phyloP scores from a whole-genome alignment of 2,797 vertebrate species.

The Cyclopterus lumpus region DNA sequence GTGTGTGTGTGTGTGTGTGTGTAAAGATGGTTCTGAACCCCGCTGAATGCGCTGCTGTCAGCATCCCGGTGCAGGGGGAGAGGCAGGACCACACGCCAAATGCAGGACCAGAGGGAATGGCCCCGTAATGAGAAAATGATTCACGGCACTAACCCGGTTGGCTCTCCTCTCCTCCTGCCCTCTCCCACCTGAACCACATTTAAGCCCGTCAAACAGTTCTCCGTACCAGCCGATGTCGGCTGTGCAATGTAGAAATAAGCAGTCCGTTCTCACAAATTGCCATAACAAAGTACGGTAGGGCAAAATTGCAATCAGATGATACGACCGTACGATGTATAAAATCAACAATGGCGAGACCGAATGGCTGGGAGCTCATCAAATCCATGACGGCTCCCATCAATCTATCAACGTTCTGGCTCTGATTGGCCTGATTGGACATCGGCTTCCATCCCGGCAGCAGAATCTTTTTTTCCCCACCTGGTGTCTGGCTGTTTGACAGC shows the following conservation, averaged over 20 bases:
- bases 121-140: constrained; percentile 77
- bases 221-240: constrained; percentile 59
- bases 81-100: constrained; percentile 71
- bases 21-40: constrained; percentile 51
- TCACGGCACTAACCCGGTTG: constrained; percentile 55
- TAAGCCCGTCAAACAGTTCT: constrained; percentile 60
- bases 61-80: constrained; percentile 39
- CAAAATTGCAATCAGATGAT: constrained; percentile 83
- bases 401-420: constrained; percentile 72
- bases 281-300: constrained; percentile 68
- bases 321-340: constrained; percentile 54
- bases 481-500: constrained; percentile 65
- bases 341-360: constrained; percentile 74
- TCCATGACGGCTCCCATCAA: constrained; percentile 77
- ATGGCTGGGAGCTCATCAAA: constrained; percentile 70
- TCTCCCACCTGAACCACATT: constrained; percentile 77
- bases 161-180: constrained; percentile 52
- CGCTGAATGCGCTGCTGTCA: constrained; percentile 59
- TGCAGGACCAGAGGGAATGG: constrained; percentile 61
- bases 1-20: constrained; percentile 34
- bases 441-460: constrained; percentile 65
- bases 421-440: constrained; percentile 78
- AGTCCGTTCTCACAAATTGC: constrained; percentile 74
- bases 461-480: constrained; percentile 75
- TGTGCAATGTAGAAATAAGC: constrained; percentile 79